phyloP scores from a whole-genome alignment of 2,113 vertebrate genomes.

The Motacilla alba region DNA sequence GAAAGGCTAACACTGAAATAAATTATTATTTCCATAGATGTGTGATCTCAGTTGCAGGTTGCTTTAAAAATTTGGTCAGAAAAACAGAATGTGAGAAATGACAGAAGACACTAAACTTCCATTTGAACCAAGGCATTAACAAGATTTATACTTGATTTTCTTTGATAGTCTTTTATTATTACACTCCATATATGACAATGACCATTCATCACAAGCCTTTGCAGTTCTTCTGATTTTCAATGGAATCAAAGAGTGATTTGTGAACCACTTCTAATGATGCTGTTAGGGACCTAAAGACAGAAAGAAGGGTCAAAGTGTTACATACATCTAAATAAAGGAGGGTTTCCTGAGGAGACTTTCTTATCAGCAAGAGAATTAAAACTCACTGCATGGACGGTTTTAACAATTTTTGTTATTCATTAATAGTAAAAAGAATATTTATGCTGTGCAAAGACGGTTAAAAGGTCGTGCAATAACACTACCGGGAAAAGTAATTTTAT shows the following conservation, averaged over 20 bases:
- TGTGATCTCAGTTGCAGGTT: background rate
- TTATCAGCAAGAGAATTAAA: background rate
- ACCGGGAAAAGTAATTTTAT: background rate
- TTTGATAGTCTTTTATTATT: background rate
- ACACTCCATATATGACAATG: background rate
- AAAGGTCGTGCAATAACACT: background rate
- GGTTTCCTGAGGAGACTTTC: background rate
- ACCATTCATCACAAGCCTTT: background rate
- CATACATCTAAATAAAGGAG: background rate
- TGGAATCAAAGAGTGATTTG: background rate
- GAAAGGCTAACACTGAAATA: background rate
- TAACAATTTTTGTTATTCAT: background rate
- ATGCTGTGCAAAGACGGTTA: background rate
- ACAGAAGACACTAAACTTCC: background rate
- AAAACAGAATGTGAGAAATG: background rate
- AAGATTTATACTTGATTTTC: background rate
- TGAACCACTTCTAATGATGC: background rate
- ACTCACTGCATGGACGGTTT: background rate
- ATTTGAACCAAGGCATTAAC: background rate
- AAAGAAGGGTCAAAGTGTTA: slow-evolving; percentile 1
- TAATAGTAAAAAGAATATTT: slow-evolving; percentile 3
- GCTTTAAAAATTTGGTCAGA: background rate
- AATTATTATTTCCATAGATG: background rate
- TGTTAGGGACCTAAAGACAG: background rate
- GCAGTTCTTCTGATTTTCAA: background rate